Evolutionary conservation across 2,888 invertebrate species (phyloP).

Genomic region (Prostheceraeus crozeri): DNA sequence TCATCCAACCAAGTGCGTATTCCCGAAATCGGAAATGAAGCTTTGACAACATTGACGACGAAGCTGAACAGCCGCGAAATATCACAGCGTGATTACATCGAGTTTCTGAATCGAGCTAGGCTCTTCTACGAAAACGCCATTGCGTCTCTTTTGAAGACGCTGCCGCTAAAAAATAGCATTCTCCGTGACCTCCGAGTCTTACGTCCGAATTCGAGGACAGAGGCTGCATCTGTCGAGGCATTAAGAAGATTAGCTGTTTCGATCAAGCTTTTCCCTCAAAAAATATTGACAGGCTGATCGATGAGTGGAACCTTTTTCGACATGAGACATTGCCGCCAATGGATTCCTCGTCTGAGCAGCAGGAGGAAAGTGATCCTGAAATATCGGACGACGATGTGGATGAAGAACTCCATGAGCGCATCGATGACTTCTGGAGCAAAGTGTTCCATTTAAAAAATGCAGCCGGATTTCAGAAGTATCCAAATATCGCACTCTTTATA

Average conservation of each 20-base stretch:
- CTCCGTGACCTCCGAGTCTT: constrained; percentile 25
- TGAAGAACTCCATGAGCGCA: too few species aligned
- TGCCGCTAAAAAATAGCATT: constrained; percentile 27
- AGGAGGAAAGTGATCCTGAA: too few species aligned
- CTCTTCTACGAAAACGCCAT: constrained; percentile 14
- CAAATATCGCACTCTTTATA: too few species aligned
- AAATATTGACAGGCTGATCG: constrained; percentile 25
- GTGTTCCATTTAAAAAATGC: too few species aligned
- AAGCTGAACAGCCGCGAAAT: too few species aligned
- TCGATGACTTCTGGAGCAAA: too few species aligned
- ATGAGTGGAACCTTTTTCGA: constrained; percentile 28
- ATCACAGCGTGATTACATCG: too few species aligned
- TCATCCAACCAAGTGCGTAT: not conserved
- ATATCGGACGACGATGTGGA: too few species aligned
- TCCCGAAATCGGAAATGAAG: constrained; percentile 5
- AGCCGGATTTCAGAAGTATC: too few species aligned
- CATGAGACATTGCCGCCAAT: constrained; percentile 25
- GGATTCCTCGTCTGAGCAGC: too few species aligned
- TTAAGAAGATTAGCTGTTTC: constrained; percentile 27
- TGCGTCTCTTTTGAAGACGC: constrained; percentile 19
- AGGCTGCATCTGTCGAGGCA: constrained; percentile 9
- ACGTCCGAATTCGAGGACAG: constrained; percentile 22
- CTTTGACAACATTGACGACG: not conserved
- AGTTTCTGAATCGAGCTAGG: too few species aligned
- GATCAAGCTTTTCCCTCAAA: constrained; percentile 20